A percentile compares a stretch with the other conserved stretches of the same genome.
Conservation (phyloP, 2,797 vertebrate genomes). For the Poeciliopsis gracilis region DNA sequence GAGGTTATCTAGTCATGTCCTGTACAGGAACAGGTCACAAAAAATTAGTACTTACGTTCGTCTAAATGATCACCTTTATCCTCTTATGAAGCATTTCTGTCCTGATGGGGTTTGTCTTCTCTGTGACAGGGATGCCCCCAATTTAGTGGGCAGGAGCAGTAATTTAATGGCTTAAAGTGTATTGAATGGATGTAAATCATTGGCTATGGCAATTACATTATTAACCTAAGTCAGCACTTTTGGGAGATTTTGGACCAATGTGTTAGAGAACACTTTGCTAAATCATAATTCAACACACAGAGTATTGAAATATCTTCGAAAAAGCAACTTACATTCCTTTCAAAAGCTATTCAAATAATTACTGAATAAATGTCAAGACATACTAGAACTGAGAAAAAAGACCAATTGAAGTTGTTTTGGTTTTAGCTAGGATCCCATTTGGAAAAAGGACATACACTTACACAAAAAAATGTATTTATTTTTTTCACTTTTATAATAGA, state of each 20-base stretch:
- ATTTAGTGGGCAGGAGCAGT: constrained; percentile 3
- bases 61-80: constrained; percentile 9
- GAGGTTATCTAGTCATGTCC: background rate
- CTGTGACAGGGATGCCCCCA: background rate
- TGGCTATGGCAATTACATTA: background rate
- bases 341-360: background rate
- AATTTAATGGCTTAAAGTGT: constrained; percentile 5
- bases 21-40: constrained; percentile 2
- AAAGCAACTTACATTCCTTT: background rate
- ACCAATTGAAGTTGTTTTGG: background rate
- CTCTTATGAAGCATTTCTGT: background rate
- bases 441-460: background rate
- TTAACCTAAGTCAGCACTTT: constrained; percentile 2
- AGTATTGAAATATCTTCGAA: background rate
- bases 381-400: background rate
- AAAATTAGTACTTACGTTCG: background rate
- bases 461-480: background rate
- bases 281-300: background rate
- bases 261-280: background rate
- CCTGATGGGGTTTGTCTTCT: constrained; percentile 12
- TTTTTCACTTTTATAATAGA: background rate
- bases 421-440: background rate
- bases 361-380: background rate
- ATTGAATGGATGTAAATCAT: constrained; percentile 16
- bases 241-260: background rate